phyloP scores from a whole-genome alignment of 2,113 vertebrate species.

The Microtus oregoni region DNA sequence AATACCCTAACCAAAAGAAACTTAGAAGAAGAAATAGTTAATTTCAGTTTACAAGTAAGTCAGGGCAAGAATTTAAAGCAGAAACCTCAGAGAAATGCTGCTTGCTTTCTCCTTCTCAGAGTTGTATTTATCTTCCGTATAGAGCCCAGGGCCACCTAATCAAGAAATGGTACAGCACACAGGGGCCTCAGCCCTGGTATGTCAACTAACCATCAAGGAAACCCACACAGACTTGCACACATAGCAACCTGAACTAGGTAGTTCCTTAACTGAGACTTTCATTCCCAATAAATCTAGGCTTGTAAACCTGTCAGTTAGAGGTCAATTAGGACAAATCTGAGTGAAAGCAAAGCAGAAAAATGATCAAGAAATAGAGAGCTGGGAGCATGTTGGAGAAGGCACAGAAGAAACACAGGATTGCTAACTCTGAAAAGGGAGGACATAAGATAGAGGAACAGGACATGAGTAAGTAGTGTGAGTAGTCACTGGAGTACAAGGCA shows the following conservation, averaged over 20 bases:
- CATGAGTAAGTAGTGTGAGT: accelerated
- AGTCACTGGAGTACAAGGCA: background rate
- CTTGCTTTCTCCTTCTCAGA: background rate
- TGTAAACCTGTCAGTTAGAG: background rate
- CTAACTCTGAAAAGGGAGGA: background rate
- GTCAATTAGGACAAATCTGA: background rate
- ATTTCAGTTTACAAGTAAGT: background rate
- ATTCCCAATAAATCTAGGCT: background rate
- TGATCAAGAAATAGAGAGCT: background rate
- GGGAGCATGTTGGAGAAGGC: background rate
- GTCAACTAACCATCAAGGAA: background rate
- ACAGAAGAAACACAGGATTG: background rate
- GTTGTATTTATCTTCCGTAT: background rate
- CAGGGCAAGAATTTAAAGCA: background rate
- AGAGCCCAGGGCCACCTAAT: too few relatives aligned
- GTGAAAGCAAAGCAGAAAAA: background rate
- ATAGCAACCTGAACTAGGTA: background rate
- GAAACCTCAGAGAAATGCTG: background rate
- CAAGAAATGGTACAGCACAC: background rate
- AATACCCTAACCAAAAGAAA: background rate
- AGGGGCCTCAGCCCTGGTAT: background rate
- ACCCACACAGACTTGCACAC: too few relatives aligned
- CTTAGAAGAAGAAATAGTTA: too few relatives aligned
- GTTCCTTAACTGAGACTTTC: background rate
- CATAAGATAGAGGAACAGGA: accelerated